Evolutionary conservation across 2,113 vertebrate genomes (phyloP).

Genomic region (Ailurus styani): DNA sequence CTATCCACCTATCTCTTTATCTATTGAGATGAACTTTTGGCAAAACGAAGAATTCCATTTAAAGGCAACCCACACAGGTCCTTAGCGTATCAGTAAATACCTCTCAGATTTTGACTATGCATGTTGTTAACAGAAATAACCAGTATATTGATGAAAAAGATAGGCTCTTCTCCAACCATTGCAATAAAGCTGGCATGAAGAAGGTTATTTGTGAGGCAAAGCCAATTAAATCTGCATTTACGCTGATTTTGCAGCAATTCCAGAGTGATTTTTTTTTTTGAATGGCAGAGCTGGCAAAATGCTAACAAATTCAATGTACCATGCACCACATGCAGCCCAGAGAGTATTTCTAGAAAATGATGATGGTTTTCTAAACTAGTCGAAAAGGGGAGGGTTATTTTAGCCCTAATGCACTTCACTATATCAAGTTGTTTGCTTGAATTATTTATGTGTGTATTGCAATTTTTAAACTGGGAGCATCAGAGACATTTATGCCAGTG

Average conservation of each 20-base stretch:
- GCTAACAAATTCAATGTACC: constrained; percentile 68
- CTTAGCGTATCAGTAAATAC: neutral
- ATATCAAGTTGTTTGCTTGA: constrained; percentile 72
- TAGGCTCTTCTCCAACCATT: neutral
- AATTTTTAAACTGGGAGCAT: constrained; percentile 70
- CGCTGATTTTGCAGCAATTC: constrained; percentile 63
- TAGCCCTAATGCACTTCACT: constrained; percentile 70
- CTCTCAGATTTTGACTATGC: neutral
- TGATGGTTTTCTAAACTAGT: constrained; percentile 75
- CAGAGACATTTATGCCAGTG: constrained; percentile 61
- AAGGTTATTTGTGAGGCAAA: constrained; percentile 58
- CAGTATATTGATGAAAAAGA: neutral
- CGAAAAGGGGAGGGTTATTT: constrained; percentile 69
- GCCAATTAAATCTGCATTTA: constrained; percentile 67
- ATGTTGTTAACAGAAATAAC: constrained; percentile 1
- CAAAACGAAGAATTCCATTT: neutral
- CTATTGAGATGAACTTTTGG: neutral
- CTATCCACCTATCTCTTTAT: neutral
- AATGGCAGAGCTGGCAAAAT: constrained; percentile 66
- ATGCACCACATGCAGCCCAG: constrained; percentile 54
- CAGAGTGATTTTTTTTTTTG: constrained; percentile 44
- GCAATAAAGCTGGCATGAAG: constrained; percentile 43
- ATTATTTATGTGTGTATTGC: constrained; percentile 74
- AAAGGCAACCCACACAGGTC: neutral
- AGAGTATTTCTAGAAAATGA: constrained; percentile 77